phyloP scores from a whole-genome alignment of 2,888 invertebrate genomes.

The Phaonia tiefii region DNA sequence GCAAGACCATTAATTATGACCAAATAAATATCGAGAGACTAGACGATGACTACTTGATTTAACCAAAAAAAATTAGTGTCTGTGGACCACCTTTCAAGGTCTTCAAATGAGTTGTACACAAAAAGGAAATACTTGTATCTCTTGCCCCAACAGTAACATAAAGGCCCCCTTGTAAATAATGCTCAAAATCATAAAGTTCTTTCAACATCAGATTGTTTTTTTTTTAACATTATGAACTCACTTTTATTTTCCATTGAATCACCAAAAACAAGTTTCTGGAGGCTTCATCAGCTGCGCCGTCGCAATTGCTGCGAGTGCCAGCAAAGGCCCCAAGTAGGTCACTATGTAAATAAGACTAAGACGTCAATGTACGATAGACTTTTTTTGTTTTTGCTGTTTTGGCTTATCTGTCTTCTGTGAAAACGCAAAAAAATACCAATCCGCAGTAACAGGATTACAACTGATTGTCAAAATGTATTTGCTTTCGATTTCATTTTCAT shows the following conservation, averaged over 20 bases:
- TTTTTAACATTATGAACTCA: conserved; percentile 17
- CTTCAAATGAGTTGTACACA: conserved; percentile 3
- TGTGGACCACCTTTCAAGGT: conserved; percentile 29
- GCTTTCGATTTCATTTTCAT: conserved; percentile 6
- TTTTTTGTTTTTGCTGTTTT: conserved; percentile 17
- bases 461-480: not conserved
- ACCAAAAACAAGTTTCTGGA: conserved; percentile 30
- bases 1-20: conserved; percentile 30
- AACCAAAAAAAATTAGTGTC: conserved; percentile 7
- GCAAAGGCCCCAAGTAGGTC: conserved; percentile 53
- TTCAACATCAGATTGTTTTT: conserved; percentile 35
- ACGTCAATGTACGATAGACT: conserved; percentile 57
- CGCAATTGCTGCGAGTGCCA: not conserved
- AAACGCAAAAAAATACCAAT: not conserved
- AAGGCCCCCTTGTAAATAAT: not conserved
- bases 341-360: conserved; percentile 53
- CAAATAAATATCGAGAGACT: conserved; percentile 11
- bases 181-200: conserved; percentile 23
- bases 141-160: not conserved
- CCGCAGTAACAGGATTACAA: not conserved
- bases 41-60: conserved; percentile 23
- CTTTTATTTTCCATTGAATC: conserved; percentile 33
- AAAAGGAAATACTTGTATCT: conserved; percentile 36
- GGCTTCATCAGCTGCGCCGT: not conserved
- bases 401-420: not conserved